Base-by-base conservation (phyloP, 1,140 invertebrate species). In the Drosophila navojoa region DNA sequence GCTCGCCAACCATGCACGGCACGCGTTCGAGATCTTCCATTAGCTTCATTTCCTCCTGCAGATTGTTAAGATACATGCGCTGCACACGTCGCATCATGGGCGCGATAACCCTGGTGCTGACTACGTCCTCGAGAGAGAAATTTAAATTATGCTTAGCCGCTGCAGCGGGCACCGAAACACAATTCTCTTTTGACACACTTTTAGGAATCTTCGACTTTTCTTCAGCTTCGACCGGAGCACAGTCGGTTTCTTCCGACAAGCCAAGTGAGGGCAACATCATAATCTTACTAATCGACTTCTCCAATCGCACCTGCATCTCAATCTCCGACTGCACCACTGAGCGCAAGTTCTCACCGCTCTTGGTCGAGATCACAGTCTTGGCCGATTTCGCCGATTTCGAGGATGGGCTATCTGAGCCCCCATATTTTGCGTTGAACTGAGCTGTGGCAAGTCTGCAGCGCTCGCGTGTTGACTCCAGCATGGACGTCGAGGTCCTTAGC, bases 271-370 rank as follows among this genome's bases (percentile, higher is more conserved):
- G 29, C 13, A 58, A 6, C 3, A 22, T 6, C 19, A 38, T 15
- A 3, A 55, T 7, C 1, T 49, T 22, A 1, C 25, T 13, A 10
- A 57, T 58, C 0, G 71, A 70, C 0, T 70, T 38, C n/a, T 84
- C 55, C 10, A 84, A 16, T 0, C 45, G 44, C 15, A 78, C 52
- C n/a, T 82, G 79, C 15, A 82, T 6, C 3, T 81, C 47, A 3
- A 89, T 80, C 45, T 91, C 81, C 0, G 81, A 82, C 1, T 58
- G 64, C 1, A 91, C 81, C 13, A 75, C 38, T 3, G 55, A 44
- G 9, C 78, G 79, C 19, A 91, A 62, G 7, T 86, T 62, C 2
- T 73, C 61, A 7, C 71, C 85, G 40, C 81, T 89, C 10, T 77
- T 85, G 1, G 58, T 47, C 13, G 87, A 82, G 5, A 90, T 81